A percentile compares a stretch with the other conserved stretches of the same genome.
These are phyloP conservation scores for Dicyrtomina minuta DNA, from an alignment of 2,888 invertebrate genomes.

Conservation along the genomic window DNA sequence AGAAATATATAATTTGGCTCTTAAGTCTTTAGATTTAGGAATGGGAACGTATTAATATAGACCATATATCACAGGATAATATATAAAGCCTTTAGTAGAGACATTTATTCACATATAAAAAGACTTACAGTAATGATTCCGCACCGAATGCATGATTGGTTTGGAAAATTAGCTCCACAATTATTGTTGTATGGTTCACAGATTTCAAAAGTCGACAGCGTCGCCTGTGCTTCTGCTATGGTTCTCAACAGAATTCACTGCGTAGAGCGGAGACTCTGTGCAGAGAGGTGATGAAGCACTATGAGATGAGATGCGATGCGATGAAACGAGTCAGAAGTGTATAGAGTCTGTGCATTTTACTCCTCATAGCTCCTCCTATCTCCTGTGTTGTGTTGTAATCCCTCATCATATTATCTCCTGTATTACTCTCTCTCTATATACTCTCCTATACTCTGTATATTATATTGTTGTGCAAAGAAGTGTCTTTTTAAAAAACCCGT, in stretches of 20 bases:
- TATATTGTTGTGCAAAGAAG: conserved; percentile 19
- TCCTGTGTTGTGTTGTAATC: background rate
- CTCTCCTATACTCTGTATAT: background rate
- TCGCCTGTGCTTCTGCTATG: conserved; percentile 8
- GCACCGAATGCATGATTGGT: conserved; percentile 53
- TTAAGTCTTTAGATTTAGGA: too few species aligned
- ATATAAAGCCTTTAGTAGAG: too few species aligned
- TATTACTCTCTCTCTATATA: background rate
- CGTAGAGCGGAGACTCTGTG: background rate
- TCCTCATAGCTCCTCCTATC: background rate
- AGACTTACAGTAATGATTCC: conserved; percentile 29
- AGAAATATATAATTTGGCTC: too few species aligned
- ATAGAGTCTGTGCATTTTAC: background rate
- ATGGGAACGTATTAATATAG: too few species aligned
- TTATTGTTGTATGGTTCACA: conserved; percentile 49
- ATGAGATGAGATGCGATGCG: background rate
- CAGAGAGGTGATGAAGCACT: conserved; percentile 8
- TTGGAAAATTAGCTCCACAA: conserved; percentile 52
- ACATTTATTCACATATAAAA: background rate
- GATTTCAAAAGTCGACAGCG: conserved; percentile 29
- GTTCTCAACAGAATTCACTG: background rate
- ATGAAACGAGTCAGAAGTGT: background rate
- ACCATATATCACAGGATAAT: too few species aligned
- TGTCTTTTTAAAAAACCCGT: conserved; percentile 31
- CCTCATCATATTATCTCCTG: background rate